Evolutionary conservation across 2,888 invertebrate genomes (phyloP), one percentile per base, ranked within the genome.

Genomic region (Apamea epomidion): DNA sequence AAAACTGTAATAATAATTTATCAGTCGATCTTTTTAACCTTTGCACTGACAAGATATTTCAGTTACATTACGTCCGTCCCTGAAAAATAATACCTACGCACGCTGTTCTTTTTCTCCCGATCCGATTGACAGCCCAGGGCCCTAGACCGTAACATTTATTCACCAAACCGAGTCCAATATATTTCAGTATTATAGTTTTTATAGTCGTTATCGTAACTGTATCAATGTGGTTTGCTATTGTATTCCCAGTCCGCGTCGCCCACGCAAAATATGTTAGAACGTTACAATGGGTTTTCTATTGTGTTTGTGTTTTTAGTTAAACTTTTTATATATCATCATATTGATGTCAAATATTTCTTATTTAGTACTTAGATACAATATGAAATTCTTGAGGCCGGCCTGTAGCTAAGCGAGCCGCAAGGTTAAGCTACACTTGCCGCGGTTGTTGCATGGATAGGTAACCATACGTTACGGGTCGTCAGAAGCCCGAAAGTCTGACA

Each of bases 231-330:
- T 7, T 18, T 45, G 54, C 29, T 48, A 42, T 67, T 81, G 45
- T 74, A 62, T 62, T 42, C 16, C 25, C 14, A 32, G 10, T 5
- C 14, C 16, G 14, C 16, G 1, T 37, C 37, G 42, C 60, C 65
- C 48, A 21, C 32, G 42, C 18, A 67, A 74, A 82, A 48, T 62
- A 72, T 67, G 7, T 29, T 64, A 64, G 65, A 29, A 42, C 25
- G 37, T 32, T 14, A 77, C 12, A 81, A 48, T 82, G 6, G 14
- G 48, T 29, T 82, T 29, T 4, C 18, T 65, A 73, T 73, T 72
- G 62, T 81, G 10, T 81, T 71, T 58, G 14, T 48, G 8, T 18
- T 48, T 58, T 10, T 48, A 32, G 54, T 51, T 67, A 51, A 58
- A 51, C 21, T 65, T 45, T 42, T 16, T 21, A 42, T 32, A 54